phyloP scores from a whole-genome alignment of 2,888 invertebrate genomes.

The Anthophora plumipes region DNA sequence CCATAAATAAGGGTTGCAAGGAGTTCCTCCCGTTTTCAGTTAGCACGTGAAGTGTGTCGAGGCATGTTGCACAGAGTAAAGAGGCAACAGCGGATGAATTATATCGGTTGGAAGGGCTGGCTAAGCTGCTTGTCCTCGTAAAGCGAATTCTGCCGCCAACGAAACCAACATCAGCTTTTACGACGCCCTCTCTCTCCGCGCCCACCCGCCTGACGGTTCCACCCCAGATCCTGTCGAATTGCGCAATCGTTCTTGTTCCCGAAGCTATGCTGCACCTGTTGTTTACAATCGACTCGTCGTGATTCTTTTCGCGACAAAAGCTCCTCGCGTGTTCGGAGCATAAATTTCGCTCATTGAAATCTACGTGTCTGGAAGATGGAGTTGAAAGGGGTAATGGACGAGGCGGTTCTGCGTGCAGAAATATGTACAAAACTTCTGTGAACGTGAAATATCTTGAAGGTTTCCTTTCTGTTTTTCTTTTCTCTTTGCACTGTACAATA shows the following conservation, averaged over 20 bases:
- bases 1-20: conserved; percentile 78
- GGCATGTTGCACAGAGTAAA: conserved; percentile 44
- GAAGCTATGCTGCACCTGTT: conserved; percentile 42
- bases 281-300: neutral
- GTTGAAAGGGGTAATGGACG: neutral
- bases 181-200: no score
- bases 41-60: conserved; percentile 52
- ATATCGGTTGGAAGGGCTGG: conserved; percentile 68
- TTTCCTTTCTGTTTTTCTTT: no score
- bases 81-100: conserved; percentile 71
- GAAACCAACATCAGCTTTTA: conserved; percentile 62
- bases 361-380: neutral
- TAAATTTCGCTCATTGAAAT: conserved; percentile 7
- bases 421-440: no score
- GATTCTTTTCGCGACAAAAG: neutral
- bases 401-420: neutral
- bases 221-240: conserved; percentile 52
- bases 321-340: neutral
- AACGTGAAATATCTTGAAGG: no score
- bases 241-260: conserved; percentile 65
- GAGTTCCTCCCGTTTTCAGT: conserved; percentile 59
- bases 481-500: no score
- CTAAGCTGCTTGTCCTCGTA: conserved; percentile 76
- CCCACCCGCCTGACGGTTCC: conserved; percentile 31
- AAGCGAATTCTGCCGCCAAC: conserved; percentile 60